Conservation (phyloP, 2,888 invertebrate species). For the Petrolisthes manimaculis region DNA sequence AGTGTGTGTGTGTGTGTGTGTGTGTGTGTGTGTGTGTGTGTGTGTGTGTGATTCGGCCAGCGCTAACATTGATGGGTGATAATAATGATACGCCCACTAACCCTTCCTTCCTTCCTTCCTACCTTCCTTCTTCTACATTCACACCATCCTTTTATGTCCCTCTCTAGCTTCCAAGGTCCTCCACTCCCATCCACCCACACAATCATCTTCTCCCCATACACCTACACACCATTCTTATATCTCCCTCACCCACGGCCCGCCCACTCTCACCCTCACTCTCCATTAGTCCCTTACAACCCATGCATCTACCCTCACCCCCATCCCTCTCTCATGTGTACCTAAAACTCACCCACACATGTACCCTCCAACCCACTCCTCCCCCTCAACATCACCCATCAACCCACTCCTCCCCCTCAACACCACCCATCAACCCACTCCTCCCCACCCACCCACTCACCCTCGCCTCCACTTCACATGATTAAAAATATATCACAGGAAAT, state of each 20-base stretch:
- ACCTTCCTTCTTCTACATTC: neutral
- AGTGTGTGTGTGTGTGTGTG: neutral
- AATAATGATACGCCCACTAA: neutral
- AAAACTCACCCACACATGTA: neutral
- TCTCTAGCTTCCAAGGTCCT: neutral
- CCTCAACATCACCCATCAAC: neutral
- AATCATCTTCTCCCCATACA: neutral
- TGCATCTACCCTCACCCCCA: neutral
- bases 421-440: neutral
- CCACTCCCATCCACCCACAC: neutral
- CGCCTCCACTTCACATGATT: neutral
- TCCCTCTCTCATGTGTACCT: neutral
- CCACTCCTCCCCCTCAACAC: neutral
- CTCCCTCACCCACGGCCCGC: neutral
- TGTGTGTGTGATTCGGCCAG: neutral
- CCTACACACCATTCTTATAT: no score
- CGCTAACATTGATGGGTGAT: no score
- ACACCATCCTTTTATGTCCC: neutral
- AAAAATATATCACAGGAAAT: constrained; percentile 6
- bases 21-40: neutral
- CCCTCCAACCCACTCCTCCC: neutral
- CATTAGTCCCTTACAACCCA: neutral
- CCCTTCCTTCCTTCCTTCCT: neutral
- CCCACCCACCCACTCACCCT: neutral
- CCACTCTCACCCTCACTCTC: neutral